phyloP scores from a whole-genome alignment of 2,113 vertebrate species.

The Aythya baeri region DNA sequence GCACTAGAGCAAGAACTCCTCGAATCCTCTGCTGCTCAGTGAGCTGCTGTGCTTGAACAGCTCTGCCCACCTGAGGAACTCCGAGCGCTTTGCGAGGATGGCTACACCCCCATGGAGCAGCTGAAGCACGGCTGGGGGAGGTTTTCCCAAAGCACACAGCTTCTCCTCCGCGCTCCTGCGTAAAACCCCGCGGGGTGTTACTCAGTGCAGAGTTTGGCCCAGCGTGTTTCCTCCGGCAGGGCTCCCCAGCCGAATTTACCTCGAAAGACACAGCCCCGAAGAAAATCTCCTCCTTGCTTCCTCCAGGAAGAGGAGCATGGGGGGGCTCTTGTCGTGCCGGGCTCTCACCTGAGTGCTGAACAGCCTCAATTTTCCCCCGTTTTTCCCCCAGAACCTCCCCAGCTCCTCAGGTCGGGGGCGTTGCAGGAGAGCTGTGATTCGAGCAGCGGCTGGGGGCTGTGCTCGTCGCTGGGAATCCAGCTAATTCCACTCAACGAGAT shows the following conservation, averaged over 20 bases:
- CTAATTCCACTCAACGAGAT: constrained; percentile 74
- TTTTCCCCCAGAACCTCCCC: background rate
- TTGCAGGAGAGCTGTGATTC: background rate
- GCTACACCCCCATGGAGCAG: background rate
- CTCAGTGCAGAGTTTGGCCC: background rate
- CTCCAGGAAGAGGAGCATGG: background rate
- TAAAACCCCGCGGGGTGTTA: rapidly evolving
- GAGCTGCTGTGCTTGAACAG: background rate
- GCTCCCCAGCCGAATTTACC: background rate
- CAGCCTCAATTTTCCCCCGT: background rate
- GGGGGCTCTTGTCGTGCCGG: background rate
- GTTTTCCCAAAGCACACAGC: background rate
- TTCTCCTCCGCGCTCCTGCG: background rate
- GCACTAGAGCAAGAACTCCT: background rate
- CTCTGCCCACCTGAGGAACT: constrained; percentile 18
- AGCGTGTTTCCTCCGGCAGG: background rate
- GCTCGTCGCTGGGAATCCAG: constrained; percentile 65
- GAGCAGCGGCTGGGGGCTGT: background rate
- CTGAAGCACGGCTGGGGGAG: background rate
- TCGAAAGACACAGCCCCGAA: background rate
- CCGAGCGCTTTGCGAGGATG: background rate
- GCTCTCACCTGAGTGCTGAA: background rate
- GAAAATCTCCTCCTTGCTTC: background rate
- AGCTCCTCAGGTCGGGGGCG: background rate
- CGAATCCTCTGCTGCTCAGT: background rate